Evolutionary conservation across 2,888 invertebrate species (phyloP), one percentile per base, ranked within the genome.

Genomic region (Pheosia gnoma): DNA sequence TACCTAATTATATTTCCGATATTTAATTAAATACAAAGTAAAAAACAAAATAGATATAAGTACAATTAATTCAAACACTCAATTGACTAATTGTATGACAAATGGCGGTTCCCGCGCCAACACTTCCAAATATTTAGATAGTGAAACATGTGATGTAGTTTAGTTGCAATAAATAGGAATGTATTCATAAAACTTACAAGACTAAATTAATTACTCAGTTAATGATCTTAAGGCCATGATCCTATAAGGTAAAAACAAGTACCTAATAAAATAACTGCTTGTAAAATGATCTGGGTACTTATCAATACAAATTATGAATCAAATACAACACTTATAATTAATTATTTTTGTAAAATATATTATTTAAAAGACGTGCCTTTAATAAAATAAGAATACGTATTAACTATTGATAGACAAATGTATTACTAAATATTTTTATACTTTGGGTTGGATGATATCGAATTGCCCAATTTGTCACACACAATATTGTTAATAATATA

Each of bases 91-190:
- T 55, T 55, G 2, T 39, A 54, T 55, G 39, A 55, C 38, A 39
- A 55, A 55, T 39, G 55, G 36, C 53, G 53, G 36, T 3, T 55
- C n/a, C 13, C 10, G 11, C 53, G 53, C 41, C 59, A 60, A 60
- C 60, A 56, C 38, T 62, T 57, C 57, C 45, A 11, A 59, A 25
- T 56, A 57, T 65, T 60, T 37, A 54, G 55, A 39, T 53, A 10
- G 7, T 13, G 39, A n/a, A 53, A 53, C 37, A 53, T 37, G 54
- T 67, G 59, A 62, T 64, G 53, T 65, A 65, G 63, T 54, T 62
- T 68, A 67, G 68, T 68, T 66, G 57, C 61, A 69, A 65, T 62
- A 67, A 66, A 56, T 53, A 53, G 13, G 5, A 37, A 36, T 11
- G 5, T 37, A 53, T 53, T 25, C 8, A 13, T 1, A 47, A 47